Evolutionary conservation across 2,888 invertebrate species (phyloP).

Genomic region (Apamea monoglypha): DNA sequence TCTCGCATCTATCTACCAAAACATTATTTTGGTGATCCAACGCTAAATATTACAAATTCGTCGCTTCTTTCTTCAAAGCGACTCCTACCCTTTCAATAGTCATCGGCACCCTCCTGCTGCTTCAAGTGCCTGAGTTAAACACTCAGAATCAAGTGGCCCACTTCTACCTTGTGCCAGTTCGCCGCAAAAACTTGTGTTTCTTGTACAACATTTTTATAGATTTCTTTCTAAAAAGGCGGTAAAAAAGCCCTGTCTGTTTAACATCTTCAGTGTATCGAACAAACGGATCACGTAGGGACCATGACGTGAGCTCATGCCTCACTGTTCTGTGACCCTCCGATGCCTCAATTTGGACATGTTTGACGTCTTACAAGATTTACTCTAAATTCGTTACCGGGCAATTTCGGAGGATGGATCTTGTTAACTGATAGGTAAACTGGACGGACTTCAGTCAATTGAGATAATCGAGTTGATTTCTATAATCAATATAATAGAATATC

Average conservation of each 20-base stretch:
- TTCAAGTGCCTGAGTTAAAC: conserved; percentile 62
- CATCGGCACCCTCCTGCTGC: conserved; percentile 57
- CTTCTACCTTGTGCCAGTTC: conserved; percentile 54
- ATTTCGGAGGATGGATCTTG: conserved; percentile 23
- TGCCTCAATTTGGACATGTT: conserved; percentile 69
- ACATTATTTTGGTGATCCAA: conserved; percentile 45
- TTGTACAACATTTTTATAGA: conserved; percentile 61
- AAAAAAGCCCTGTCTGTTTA: conserved; percentile 68
- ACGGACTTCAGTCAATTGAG: background rate
- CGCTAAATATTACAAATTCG: conserved; percentile 47
- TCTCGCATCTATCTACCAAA: conserved; percentile 19
- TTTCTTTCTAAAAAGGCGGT: conserved; percentile 52
- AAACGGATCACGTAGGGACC: conserved; percentile 76
- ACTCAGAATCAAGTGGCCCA: conserved; percentile 67
- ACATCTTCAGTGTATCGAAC: conserved; percentile 71
- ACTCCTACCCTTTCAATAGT: conserved; percentile 59
- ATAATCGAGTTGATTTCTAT: background rate
- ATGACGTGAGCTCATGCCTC: conserved; percentile 71
- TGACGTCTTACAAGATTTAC: conserved; percentile 68
- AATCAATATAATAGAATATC: background rate
- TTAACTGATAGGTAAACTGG: conserved; percentile 14
- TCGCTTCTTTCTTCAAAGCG: conserved; percentile 57
- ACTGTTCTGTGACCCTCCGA: conserved; percentile 72
- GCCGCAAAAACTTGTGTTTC: conserved; percentile 57
- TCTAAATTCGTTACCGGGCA: conserved; percentile 36